phyloP scores from a whole-genome alignment of 1,140 invertebrate genomes.

The Hylyphantes graminicola region DNA sequence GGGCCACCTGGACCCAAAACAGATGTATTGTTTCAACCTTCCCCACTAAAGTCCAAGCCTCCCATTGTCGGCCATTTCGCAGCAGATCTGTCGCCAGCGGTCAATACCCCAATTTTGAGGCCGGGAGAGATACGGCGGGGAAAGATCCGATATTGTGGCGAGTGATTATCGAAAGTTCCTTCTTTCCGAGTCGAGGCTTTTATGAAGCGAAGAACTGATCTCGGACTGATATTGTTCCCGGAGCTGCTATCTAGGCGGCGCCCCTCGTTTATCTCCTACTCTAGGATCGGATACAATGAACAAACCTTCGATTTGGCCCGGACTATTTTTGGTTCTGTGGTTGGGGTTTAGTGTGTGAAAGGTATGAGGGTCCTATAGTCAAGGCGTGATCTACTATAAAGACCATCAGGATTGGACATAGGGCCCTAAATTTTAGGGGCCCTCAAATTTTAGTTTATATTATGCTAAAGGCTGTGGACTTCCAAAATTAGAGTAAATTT shows the following conservation, averaged over 20 bases:
- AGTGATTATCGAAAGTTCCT: conserved; percentile 41
- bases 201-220: conserved; percentile 42
- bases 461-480: no score
- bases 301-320: not conserved
- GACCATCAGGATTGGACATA: no score
- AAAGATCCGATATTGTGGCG: conserved; percentile 43
- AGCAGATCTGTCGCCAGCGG: conserved; percentile 18
- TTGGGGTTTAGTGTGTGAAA: no score
- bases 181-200: conserved; percentile 12
- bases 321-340: no score
- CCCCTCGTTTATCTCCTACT: conserved; percentile 43
- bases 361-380: no score
- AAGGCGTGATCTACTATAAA: no score
- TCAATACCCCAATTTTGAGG: conserved; percentile 34
- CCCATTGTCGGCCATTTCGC: not conserved
- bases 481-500: no score
- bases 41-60: not conserved
- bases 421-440: no score
- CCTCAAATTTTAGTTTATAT: no score
- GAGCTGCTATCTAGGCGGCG: conserved; percentile 25
- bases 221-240: conserved; percentile 45
- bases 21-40: conserved; percentile 12
- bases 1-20: no score
- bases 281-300: conserved; percentile 27
- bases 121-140: not conserved